Base-by-base conservation (phyloP, 2,113 vertebrate genomes). In the Oriolus oriolus region DNA sequence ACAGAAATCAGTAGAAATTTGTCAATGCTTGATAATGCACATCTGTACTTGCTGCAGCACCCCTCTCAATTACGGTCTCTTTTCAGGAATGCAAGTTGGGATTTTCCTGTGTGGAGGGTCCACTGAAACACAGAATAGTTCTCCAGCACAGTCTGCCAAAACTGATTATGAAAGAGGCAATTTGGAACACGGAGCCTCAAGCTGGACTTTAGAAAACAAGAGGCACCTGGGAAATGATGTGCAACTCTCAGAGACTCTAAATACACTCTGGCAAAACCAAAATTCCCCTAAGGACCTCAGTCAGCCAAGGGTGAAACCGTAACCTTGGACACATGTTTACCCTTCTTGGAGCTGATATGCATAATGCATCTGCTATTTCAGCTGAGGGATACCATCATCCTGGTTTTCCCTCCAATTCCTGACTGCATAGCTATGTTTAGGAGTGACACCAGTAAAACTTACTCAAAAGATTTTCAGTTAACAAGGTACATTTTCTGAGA, bases 261-360 rank as follows among this genome's bases (percentile, higher is more conserved):
- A 94, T 83, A 93, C 33, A 3, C 53, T 95, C 80, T 93, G 88
- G 65, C 91, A 96, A 90, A 93, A 82, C 52, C 47, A 65, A 57
- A 95, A 92, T 91, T 92, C 70, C 95, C 91, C 56, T 44, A 30
- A 88, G 94, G 70, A 93, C 37, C 41, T 94, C 84, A 95, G 95
- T 93, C 91, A 97, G 92, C 92, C 95, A 96, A 87, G 68, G 89
- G 95, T 96, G 87, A 96, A 94, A 75, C 39, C 19, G 5, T 85
- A 84, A 95, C 87, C 95, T 93, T 94, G 73, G 49, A 94, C 76
- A 93, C 68, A 60, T 54, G 79, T 84, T 96, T 90, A 74, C 27
- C 70, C 94, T 91, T 89, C 87, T 84, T 90, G 60, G 81, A 91
- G 47, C 63, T 91, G 60, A 83, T 75, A 64, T 45, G 33, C 66